phyloP scores from a whole-genome alignment of 64 coral and sea anemone genomes.

The Pocillopora damicornis region DNA sequence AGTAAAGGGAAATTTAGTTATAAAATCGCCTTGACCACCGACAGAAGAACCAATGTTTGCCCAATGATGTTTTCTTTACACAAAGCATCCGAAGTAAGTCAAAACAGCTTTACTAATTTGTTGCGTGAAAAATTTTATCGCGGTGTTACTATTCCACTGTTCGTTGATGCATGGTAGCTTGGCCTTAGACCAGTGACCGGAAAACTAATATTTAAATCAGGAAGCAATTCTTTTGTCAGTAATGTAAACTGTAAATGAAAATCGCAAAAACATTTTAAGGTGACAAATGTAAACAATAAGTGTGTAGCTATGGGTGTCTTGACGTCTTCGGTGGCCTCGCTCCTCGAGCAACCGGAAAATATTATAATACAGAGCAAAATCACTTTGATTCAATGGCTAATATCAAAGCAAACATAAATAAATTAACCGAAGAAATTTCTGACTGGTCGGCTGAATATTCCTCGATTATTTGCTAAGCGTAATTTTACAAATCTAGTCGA shows the following conservation, averaged over 20 bases:
- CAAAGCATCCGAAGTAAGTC: no score
- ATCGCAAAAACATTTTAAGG: background rate
- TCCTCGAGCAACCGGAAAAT: background rate
- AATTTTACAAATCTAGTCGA: background rate
- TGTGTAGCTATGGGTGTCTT: background rate
- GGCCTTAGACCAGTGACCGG: background rate
- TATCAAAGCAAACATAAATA: background rate
- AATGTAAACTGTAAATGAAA: background rate
- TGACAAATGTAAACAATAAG: background rate
- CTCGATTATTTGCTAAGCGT: background rate
- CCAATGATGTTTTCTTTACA: no score
- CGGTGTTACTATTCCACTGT: background rate
- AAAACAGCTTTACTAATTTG: background rate
- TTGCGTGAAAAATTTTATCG: background rate
- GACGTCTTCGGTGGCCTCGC: background rate
- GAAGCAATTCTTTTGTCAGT: conserved; percentile 1
- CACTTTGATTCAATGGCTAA: background rate
- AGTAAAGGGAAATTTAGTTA: no score
- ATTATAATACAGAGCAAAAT: background rate
- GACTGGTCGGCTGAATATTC: background rate
- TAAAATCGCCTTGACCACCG: no score
- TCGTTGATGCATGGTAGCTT: background rate
- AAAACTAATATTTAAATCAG: background rate
- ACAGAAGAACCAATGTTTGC: no score
- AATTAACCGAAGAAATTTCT: background rate